Percentiles rank a stretch among this genome's conserved stretches.
Conservation (phyloP, 1,140 invertebrate species). For the Cotesia glomerata region DNA sequence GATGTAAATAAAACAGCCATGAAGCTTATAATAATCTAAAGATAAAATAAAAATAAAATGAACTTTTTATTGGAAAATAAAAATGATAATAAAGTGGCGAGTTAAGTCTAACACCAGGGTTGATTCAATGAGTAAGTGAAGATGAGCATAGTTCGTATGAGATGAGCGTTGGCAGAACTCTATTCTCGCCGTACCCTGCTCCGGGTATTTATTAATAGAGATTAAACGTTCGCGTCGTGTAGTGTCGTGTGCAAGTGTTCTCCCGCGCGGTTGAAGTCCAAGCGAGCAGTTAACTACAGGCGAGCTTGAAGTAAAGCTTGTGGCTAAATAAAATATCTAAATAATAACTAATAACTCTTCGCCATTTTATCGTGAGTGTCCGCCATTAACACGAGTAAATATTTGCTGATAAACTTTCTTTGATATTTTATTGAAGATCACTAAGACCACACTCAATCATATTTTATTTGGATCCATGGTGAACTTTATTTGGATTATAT, state of each 20-base stretch:
- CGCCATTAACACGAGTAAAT: no score
- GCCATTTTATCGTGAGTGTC: no score
- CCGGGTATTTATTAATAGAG: conserved; percentile 60
- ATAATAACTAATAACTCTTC: no score
- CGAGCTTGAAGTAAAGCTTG: conserved; percentile 40
- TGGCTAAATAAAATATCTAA: conserved; percentile 10
- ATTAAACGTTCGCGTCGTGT: conserved; percentile 61
- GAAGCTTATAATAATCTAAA: not conserved
- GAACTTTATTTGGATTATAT: no score
- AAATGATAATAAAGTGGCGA: not conserved
- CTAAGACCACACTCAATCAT: no score
- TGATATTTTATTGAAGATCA: no score
- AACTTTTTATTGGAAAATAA: not conserved
- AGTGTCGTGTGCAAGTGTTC: conserved; percentile 59
- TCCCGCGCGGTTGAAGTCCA: conserved; percentile 47
- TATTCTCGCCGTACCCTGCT: conserved; percentile 25
- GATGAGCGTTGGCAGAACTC: not conserved
- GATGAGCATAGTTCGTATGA: not conserved
- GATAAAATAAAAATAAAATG: not conserved
- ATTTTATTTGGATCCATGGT: no score
- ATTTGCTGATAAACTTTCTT: no score
- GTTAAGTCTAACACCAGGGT: not conserved
- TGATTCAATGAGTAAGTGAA: conserved; percentile 27
- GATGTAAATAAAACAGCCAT: no score
- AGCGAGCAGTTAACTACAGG: conserved; percentile 43